phyloP scores from a whole-genome alignment of 2,797 vertebrate species.

The Steatocranus sp. region DNA sequence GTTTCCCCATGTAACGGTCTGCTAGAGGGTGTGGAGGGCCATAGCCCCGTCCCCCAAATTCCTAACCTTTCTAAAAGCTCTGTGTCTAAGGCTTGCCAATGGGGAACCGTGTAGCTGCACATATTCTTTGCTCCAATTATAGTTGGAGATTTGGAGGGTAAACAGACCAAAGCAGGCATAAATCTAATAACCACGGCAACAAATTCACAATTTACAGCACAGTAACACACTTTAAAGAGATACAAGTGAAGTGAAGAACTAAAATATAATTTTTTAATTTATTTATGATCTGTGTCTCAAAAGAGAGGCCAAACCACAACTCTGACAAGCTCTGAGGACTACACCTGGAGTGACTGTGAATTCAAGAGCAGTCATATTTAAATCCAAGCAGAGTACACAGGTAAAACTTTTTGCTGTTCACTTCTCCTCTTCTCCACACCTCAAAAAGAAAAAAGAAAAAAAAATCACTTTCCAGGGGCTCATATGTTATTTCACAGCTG shows the following conservation, averaged over 20 bases:
- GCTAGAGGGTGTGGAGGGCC: too few species aligned
- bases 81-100: neutral
- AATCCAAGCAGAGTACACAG: neutral
- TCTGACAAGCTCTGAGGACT: neutral
- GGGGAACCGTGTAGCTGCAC: neutral
- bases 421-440: neutral
- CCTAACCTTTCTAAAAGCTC: neutral
- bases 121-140: neutral
- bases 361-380: neutral
- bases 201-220: neutral
- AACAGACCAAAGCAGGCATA: neutral
- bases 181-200: neutral
- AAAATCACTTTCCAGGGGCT: neutral
- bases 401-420: neutral
- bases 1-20: too few species aligned
- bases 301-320: neutral
- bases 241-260: neutral
- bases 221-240: neutral
- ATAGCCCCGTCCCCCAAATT: too few species aligned
- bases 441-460: neutral
- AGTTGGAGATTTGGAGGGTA: neutral
- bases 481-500: conserved; percentile 37
- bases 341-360: neutral
- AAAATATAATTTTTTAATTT: neutral
- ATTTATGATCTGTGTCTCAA: neutral